Conservation (phyloP, 2,797 vertebrate genomes). For the Typhlichthys subterraneus region DNA sequence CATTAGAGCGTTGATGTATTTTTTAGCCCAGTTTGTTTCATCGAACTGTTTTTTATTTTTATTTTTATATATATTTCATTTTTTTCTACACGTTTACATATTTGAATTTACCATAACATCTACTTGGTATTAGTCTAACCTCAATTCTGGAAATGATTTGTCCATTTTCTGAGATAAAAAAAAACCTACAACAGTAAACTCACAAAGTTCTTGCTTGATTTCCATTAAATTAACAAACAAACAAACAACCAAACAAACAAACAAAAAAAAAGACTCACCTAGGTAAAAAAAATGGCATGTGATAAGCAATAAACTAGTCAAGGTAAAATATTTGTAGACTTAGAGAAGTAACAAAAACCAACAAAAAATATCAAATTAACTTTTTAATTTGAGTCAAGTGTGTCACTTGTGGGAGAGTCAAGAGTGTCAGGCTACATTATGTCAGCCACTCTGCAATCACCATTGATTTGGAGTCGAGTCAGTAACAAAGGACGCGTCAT, state of each 20-base stretch:
- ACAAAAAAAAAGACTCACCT: slow-evolving; percentile 29
- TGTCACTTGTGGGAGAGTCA: slow-evolving; percentile 64
- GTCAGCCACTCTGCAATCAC: slow-evolving; percentile 46
- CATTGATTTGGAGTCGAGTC: slow-evolving; percentile 26
- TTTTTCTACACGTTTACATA: slow-evolving; percentile 75
- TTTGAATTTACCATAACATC: slow-evolving; percentile 82
- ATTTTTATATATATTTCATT: slow-evolving; percentile 24
- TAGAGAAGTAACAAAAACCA: slow-evolving; percentile 42
- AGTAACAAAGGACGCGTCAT: slow-evolving; percentile 29
- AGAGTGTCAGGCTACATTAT: slow-evolving; percentile 41
- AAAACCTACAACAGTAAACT: slow-evolving; percentile 43
- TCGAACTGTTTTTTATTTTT: slow-evolving; percentile 50
- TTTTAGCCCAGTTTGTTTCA: slow-evolving; percentile 70
- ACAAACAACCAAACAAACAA: too few relatives aligned
- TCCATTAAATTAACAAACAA: slow-evolving; percentile 17
- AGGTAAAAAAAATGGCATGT: slow-evolving; percentile 60
- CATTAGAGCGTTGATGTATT: slow-evolving; percentile 72
- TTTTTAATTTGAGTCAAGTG: slow-evolving; percentile 43
- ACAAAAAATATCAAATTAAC: slow-evolving; percentile 24
- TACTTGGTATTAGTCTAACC: slow-evolving; percentile 77
- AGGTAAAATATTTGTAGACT: slow-evolving; percentile 57
- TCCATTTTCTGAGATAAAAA: slow-evolving; percentile 57
- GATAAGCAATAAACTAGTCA: slow-evolving; percentile 64
- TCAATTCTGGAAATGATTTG: slow-evolving; percentile 66
- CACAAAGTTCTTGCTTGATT: slow-evolving; percentile 43